Conservation (phyloP, 1,140 invertebrate species). For the Colletes gigas region DNA sequence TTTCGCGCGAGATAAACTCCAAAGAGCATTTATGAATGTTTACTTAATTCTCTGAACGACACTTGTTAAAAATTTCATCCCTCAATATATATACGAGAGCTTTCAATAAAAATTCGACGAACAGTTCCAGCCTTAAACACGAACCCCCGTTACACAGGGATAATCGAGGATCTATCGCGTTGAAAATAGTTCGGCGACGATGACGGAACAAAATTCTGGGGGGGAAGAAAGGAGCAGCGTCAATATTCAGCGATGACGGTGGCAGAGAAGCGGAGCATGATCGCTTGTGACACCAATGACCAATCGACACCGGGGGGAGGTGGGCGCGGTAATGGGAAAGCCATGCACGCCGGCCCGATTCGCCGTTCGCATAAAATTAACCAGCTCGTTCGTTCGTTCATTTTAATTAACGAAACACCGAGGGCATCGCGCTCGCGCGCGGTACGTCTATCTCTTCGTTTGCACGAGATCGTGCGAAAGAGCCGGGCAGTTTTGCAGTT, state of each 20-base stretch:
- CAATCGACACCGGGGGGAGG: conserved; percentile 62
- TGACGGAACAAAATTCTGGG: not conserved
- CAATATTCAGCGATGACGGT: conserved; percentile 59
- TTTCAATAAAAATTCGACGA: too few species aligned
- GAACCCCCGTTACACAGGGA: too few species aligned
- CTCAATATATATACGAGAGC: too few species aligned
- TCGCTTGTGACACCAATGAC: conserved; percentile 69
- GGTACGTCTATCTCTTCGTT: conserved; percentile 65
- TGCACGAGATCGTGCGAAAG: conserved; percentile 33
- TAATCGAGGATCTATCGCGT: not conserved
- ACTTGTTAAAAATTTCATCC: too few species aligned
- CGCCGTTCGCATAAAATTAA: conserved; percentile 80
- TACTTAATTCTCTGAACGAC: not conserved
- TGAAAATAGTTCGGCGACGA: not conserved
- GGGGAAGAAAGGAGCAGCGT: conserved; percentile 33
- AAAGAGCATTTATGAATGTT: conserved; percentile 22
- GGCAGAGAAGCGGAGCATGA: conserved; percentile 61
- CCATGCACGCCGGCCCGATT: conserved; percentile 75
- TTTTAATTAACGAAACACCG: conserved; percentile 81
- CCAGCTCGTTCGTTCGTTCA: conserved; percentile 72
- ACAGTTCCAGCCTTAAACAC: too few species aligned
- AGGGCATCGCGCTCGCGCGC: conserved; percentile 65
- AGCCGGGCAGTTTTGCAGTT: conserved; percentile 33
- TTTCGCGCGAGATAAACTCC: conserved; percentile 9
- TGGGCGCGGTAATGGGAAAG: conserved; percentile 77